Evolutionary conservation across 1,140 invertebrate species (phyloP).

Genomic region (Eciton burchellii): DNA sequence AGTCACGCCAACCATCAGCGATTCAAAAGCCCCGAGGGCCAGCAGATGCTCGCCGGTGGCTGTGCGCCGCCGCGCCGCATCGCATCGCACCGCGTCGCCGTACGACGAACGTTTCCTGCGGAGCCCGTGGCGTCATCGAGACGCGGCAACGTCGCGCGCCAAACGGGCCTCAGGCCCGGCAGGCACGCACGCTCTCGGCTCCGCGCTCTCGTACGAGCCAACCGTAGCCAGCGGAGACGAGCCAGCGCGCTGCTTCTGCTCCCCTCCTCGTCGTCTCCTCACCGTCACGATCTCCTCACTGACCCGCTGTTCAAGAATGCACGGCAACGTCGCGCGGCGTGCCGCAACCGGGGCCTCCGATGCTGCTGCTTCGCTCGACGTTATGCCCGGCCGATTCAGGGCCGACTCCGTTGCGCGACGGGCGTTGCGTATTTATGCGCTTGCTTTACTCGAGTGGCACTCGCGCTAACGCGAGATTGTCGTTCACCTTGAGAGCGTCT

Average conservation of each 20-base stretch:
- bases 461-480: neutral
- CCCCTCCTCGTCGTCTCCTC: neutral
- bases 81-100: neutral
- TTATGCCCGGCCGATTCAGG: slow-evolving; percentile 25
- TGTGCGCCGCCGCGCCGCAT: slow-evolving; percentile 13
- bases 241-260: neutral
- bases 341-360: slow-evolving; percentile 39
- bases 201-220: neutral
- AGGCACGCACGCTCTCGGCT: slow-evolving; percentile 28
- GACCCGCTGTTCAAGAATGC: slow-evolving; percentile 45
- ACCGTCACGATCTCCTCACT: slow-evolving; percentile 35
- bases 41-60: slow-evolving; percentile 82
- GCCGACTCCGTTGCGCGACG: slow-evolving; percentile 3
- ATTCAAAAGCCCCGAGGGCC: slow-evolving; percentile 83
- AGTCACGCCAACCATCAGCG: slow-evolving; percentile 85
- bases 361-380: slow-evolving; percentile 17
- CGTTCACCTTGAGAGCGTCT: neutral
- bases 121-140: slow-evolving; percentile 25
- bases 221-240: slow-evolving; percentile 11
- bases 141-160: slow-evolving; percentile 69
- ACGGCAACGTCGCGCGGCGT: slow-evolving; percentile 32
- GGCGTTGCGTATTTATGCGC: neutral
- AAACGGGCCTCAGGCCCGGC: slow-evolving; percentile 40
- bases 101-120: slow-evolving; percentile 17
- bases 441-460: slow-evolving; percentile 3